These are phyloP conservation scores for Papilio polytes DNA, from an alignment of 1,140 invertebrate species.

Conservation along the genomic window DNA sequence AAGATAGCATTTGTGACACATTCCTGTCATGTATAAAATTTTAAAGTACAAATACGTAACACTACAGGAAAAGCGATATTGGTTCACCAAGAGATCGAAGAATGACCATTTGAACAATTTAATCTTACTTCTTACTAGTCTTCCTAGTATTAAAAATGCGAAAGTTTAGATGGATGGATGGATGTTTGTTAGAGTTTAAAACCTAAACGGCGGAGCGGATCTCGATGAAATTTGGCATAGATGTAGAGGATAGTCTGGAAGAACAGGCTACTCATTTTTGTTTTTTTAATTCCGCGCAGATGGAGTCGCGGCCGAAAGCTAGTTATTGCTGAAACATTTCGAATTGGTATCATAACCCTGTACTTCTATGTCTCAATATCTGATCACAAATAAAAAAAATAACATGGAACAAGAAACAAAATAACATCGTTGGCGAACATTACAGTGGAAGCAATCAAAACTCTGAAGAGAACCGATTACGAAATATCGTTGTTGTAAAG, in stretches of 20 bases:
- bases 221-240: too few relatives aligned
- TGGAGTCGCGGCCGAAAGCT: too few relatives aligned
- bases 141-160: too few relatives aligned
- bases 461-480: slow-evolving; percentile 65
- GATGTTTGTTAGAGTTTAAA: too few relatives aligned
- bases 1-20: neutral
- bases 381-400: neutral
- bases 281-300: too few relatives aligned
- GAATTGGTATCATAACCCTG: neutral
- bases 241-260: too few relatives aligned
- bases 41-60: neutral
- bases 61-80: neutral
- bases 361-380: neutral
- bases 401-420: slow-evolving; percentile 41
- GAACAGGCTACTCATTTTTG: too few relatives aligned
- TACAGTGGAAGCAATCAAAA: slow-evolving; percentile 68
- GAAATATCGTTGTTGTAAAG: slow-evolving; percentile 62
- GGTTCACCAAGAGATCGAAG: neutral
- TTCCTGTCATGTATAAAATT: neutral
- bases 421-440: slow-evolving; percentile 51
- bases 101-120: too few relatives aligned
- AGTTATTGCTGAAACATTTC: neutral
- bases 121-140: too few relatives aligned
- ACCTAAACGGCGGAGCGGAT: too few relatives aligned
- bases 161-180: too few relatives aligned